A percentile compares a stretch with the other conserved stretches of the same genome.
phyloP scores from a whole-genome alignment of 2,888 invertebrate genomes.

The Thumatha senex region DNA sequence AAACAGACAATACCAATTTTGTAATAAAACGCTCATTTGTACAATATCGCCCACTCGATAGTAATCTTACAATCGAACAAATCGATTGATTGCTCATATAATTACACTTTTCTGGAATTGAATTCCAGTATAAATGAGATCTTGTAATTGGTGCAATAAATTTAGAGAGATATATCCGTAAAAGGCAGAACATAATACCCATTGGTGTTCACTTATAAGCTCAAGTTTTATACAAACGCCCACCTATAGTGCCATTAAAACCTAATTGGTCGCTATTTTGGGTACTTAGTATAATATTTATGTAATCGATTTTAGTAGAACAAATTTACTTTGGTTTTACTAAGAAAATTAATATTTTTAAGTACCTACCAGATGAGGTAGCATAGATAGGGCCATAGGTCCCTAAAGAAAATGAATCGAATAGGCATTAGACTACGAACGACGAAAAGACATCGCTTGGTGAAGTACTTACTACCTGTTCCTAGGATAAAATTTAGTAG shows the following conservation, averaged over 20 bases:
- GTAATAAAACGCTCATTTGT: constrained; percentile 14
- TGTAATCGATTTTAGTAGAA: neutral
- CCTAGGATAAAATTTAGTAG: too few relatives aligned
- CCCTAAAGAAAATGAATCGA: too few relatives aligned
- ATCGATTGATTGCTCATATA: constrained; percentile 23
- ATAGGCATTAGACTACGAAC: too few relatives aligned
- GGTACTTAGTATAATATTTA: neutral
- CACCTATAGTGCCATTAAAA: neutral
- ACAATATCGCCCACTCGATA: constrained; percentile 16
- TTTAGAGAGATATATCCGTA: constrained; percentile 14
- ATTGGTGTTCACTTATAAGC: constrained; percentile 26
- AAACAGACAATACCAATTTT: constrained; percentile 1
- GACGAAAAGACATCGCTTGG: too few relatives aligned
- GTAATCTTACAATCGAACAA: constrained; percentile 4
- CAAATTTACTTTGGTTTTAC: too few relatives aligned
- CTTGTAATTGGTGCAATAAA: constrained; percentile 31
- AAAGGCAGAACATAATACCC: constrained; percentile 12
- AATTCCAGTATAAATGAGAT: constrained; percentile 19
- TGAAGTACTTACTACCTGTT: too few relatives aligned
- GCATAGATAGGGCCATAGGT: too few relatives aligned
- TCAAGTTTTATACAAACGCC: constrained; percentile 4
- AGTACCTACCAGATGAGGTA: too few relatives aligned
- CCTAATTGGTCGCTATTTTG: neutral
- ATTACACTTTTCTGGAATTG: constrained; percentile 30
- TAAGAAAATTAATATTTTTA: too few relatives aligned